Base-by-base conservation (phyloP, 2,797 vertebrate species). In the Serranus cabrilla region DNA sequence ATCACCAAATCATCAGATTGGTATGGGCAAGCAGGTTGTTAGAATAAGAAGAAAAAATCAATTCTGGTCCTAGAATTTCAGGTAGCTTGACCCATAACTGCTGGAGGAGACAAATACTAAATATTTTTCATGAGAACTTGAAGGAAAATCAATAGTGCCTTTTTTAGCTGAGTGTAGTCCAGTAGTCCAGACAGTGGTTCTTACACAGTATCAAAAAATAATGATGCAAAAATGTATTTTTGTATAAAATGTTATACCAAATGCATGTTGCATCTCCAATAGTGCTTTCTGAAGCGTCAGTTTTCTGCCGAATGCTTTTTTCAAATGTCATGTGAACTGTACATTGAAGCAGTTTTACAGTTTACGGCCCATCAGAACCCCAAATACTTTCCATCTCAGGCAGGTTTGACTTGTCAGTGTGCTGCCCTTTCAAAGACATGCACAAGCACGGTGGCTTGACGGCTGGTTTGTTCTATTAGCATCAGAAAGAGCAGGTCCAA, bases 401-500 rank as follows among this genome's bases (percentile, higher is more conserved):
- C 75, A 82, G 78, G 76, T 87, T 80, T 78, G 70, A 81, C 74
- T 81, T 63, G 57, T 72, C 83, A 64, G 39, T 62, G 72, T 84
- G 74, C 76, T 89, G 70, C 51, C 72, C 65, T 89, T 85, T 83
- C 70, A 89, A 88, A 92, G 85, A 81, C 80, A 56, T 23, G 62
- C 46, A 13, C 64, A 64, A 66, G 68, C 46, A 64, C 55, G 42
- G 37, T 62, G 77, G 59, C 65, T 67, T 64, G 80, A 78, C 45
- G 74, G 76, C 66, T 51, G 58, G 85, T 90, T 90, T 82, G 78
- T 70, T 86, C 81, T 83, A 87, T 91, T 91, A 88, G 78, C 88
- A 84, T 90, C 85, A 92, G 87, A 73, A 85, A 84, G 84, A 89
- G 82, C 87, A 84, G 84, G 87, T 93, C 91, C 91, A 94, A 93